Base-by-base conservation (phyloP, 2,113 vertebrate genomes). In the Empidonax alnorum region DNA sequence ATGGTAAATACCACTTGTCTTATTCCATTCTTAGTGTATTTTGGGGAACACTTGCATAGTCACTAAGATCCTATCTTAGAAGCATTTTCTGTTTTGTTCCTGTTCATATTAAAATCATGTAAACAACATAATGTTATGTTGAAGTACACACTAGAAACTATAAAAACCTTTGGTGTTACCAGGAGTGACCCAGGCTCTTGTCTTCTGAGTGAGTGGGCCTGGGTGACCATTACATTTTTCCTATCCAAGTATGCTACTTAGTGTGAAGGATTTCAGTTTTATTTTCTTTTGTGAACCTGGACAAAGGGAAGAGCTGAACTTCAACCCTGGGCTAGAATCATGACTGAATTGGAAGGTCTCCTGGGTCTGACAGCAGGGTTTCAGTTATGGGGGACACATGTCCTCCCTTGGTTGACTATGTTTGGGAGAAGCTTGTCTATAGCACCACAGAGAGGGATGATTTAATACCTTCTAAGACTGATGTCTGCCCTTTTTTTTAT, bases 21-120 rank as follows among this genome's bases (percentile, higher is more conserved):
- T 93, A 18, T 4, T 84, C 69, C 49, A 35, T 72, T 95, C 85
- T 79, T 47, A n/a, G 1, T 61, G n/a, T 81, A 4, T 88, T 67
- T 89, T 85, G 89, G 56, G 53, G 87, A 89, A 52, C 71, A 25
- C 56, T 81, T 84, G 31, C 67, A n/a, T 90, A 53, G 93, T 93
- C 90, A 42, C 46, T 8, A 37, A 94, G 69, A 90, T 94, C 27
- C 68, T 80, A 27, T 78, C 74, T 92, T 41, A 44, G 69, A 91
- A 94, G 42, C 9, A 19, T 94, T 94, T 94, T 94, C 44, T 87
- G 30, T 68, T 50, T 35, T 89, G 42, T 80, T 94, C 80, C 58
- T 92, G 39, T 78, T 87, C 35, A 8, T 78, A 69, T 92, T 84
- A 78, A 87, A 75, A 58, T 88, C 6, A 49, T 1, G 10, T 46